Evolutionary conservation across 2,797 vertebrate genomes (phyloP), one percentile per base, ranked within the genome.

Genomic region (Coregonus ussuriensis): DNA sequence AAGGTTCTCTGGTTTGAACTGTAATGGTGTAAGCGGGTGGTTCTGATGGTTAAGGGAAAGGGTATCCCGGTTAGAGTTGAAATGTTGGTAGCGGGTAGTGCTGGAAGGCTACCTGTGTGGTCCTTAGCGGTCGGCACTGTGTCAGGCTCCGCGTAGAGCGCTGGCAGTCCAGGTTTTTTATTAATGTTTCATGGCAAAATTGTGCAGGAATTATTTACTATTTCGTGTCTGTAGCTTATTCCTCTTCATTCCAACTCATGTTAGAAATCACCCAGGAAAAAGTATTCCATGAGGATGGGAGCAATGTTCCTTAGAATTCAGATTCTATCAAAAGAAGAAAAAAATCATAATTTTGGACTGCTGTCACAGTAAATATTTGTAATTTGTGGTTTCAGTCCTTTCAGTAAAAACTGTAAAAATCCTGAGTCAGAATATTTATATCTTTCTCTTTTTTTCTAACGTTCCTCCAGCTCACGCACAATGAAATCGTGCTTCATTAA

Each of bases 401-500:
- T 80, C 78, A 72, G 80, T 74, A 84, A 81, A 62, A 94, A 91
- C 87, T 88, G 90, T 93, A 93, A 95, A 95, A 96, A 94, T 88
- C 92, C 91, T 84, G 91, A 84, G 79, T 88, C 21, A 89, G 89
- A 95, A 95, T 88, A 70, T 65, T 66, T 35, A 29, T 21, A 14
- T 2, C 2, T 81, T 84, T 87, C 77, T 33, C 81, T 79, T 81
- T 79, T 86, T 90, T 81, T 78, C 47, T 86, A 87, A 84, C 86
- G 86, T 87, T 91, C 85, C 76, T 86, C 93, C 90, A 89, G 91
- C 95, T 96, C 93, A 90, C 92, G 95, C 93, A 94, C 95, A 96
- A 95, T 95, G 93, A 94, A 96, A 97, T 95, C 95, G 94, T 95
- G 95, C 96, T 98, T 99, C 96, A 97, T 98, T 99, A 98, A 97